phyloP scores from a whole-genome alignment of 2,113 vertebrate genomes.

The Chroicocephalus ridibundus region DNA sequence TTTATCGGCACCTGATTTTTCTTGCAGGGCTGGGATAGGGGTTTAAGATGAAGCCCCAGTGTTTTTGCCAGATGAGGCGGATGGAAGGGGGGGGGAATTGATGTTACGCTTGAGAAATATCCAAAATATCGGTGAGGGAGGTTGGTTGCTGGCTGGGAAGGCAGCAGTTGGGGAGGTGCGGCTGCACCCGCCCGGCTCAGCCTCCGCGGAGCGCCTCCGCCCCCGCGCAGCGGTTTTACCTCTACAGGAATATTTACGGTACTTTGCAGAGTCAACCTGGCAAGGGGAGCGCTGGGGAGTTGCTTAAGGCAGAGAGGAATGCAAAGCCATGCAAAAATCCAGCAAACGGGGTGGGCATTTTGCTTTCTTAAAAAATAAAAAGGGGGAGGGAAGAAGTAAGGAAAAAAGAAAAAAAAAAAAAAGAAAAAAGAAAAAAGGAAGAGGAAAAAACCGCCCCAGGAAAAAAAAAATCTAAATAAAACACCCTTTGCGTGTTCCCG shows the following conservation, averaged over 20 bases:
- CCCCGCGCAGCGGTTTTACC: slow-evolving; percentile 11
- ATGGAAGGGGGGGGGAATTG: not conserved
- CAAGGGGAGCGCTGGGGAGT: not conserved
- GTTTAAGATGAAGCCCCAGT: not conserved
- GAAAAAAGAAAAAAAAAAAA: too few relatives aligned
- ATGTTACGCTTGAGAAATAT: not conserved
- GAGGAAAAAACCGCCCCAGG: not conserved
- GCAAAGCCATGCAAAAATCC: not conserved
- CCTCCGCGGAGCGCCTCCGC: not conserved
- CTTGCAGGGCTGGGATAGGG: not conserved
- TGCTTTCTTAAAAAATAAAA: not conserved
- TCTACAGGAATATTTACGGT: slow-evolving; percentile 55
- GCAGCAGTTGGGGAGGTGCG: not conserved
- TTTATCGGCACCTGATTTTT: not conserved
- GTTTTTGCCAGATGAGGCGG: not conserved
- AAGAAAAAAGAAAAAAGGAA: too few relatives aligned
- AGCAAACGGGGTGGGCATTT: not conserved
- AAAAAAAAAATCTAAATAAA: not conserved
- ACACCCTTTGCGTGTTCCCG: not conserved
- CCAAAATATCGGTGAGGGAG: not conserved
- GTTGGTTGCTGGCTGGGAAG: not conserved
- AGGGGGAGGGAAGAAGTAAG: rapidly evolving
- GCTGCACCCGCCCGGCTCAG: not conserved
- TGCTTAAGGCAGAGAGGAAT: slow-evolving; percentile 2
- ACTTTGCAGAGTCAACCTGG: slow-evolving; percentile 2